Base-by-base conservation (phyloP, 2,888 invertebrate species). In the Macrosoma leucophasiata region DNA sequence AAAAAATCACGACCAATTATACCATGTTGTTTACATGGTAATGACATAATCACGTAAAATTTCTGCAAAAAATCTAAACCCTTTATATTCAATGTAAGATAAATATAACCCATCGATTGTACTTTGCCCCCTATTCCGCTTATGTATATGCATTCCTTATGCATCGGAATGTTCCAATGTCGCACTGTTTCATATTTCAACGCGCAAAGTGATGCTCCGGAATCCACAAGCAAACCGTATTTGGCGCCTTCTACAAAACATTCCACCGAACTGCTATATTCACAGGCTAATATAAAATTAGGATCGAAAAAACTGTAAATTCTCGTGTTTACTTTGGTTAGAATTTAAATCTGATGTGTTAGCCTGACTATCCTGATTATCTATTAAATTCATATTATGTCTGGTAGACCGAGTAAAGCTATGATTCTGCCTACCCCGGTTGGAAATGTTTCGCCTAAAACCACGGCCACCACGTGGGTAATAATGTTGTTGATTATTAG, bases 131-230 rank as follows among this genome's bases (percentile, higher is more conserved):
- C 34, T 22, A 34, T 17, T 6, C 34, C 34, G n/a, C 31, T 30
- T 1, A 39, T 22, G 13, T 10, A 11, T 6, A 39, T 9, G n/a
- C 22, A 10, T 13, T 17, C n/a, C 15, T 27, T 29, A 15, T 30
- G 18, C 19, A 33, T 12, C 12, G 26, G 22, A 22, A 28, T 24
- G 13, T 28, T 11, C 13, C 23, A 22, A 21, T 14, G 20, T n/a
- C 15, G 10, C 8, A 29, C 9, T 14, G 5, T 10, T 4, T 25
- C 31, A 12, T 29, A 18, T 29, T 37, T 43, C 8, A 39, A 20
- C 10, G 26, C 29, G 13, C 34, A 36, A 6, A 43, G 18, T 8
- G 39, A 37, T 4, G 39, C 43, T 6, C 39, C 43, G 8, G 39
- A 36, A 23, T 36, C 35, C 3, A 42, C 13, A 28, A 39, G 29